Evolutionary conservation across 2,888 invertebrate species (phyloP).

Genomic region (Nemotelus pantherinus): DNA sequence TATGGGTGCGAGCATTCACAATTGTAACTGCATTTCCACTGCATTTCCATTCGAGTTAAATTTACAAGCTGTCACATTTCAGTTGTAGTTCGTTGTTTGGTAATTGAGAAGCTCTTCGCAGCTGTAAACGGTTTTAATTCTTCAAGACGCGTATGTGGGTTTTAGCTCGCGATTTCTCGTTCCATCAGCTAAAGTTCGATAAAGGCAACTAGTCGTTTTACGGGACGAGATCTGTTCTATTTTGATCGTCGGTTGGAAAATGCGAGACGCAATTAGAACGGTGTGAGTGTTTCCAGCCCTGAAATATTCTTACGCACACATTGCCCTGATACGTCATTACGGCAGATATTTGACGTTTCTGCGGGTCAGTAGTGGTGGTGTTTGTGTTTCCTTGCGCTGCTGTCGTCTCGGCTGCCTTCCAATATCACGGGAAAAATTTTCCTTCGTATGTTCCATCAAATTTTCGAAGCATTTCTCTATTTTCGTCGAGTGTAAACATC

Average conservation of each 20-base stretch:
- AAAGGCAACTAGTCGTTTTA: no score
- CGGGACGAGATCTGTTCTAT: no score
- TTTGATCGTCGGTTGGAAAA: not conserved
- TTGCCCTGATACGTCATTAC: not conserved
- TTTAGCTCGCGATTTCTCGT: no score
- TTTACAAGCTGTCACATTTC: no score
- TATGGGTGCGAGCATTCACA: no score
- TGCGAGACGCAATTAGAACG: not conserved
- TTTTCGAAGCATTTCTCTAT: not conserved
- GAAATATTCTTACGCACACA: not conserved
- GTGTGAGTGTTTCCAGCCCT: not conserved
- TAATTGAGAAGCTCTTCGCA: no score
- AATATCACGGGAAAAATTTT: not conserved
- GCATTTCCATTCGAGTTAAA: no score
- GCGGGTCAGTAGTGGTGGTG: conserved; percentile 11
- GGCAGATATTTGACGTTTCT: conserved; percentile 1
- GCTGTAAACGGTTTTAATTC: no score
- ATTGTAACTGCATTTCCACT: no score
- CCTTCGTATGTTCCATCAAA: conserved; percentile 1
- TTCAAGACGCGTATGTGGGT: no score
- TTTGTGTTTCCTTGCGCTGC: conserved; percentile 8
- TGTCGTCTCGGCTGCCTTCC: not conserved
- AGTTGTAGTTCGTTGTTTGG: no score
- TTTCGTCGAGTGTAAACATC: not conserved
- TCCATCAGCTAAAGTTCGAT: no score